A percentile compares a stretch with the other conserved stretches of the same genome.
Evolutionary conservation across 2,888 invertebrate species (phyloP).

Genomic region (Acrobeloides nanus): DNA sequence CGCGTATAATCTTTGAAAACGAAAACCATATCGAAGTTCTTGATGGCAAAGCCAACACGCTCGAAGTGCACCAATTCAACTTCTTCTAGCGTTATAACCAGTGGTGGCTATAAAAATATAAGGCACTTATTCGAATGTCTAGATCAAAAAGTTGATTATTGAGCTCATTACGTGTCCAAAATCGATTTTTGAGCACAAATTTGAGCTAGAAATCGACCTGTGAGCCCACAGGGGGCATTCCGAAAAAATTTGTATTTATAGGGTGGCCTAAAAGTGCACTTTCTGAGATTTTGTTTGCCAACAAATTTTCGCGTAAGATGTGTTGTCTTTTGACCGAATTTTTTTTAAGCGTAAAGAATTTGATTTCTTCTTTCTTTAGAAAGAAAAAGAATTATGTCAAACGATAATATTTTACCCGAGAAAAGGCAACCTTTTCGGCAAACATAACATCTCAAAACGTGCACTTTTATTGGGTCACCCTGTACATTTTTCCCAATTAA

Average conservation of each 20-base stretch:
- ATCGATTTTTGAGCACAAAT: too few species aligned
- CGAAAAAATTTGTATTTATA: not conserved
- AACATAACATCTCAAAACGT: too few species aligned
- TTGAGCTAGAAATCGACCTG: too few species aligned
- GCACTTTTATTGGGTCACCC: not conserved
- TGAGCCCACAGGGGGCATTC: too few species aligned
- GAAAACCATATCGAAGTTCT: constrained; percentile 99
- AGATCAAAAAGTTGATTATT: not conserved
- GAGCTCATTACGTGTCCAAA: too few species aligned
- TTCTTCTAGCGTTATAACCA: constrained; percentile 93
- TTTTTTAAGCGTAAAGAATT: too few species aligned
- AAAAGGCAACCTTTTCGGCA: too few species aligned
- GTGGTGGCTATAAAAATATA: constrained; percentile 73
- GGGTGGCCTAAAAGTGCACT: not conserved
- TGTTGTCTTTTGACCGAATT: too few species aligned
- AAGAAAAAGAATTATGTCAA: too few species aligned
- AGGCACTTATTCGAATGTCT: not conserved
- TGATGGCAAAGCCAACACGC: constrained; percentile 91
- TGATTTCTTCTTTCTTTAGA: too few species aligned
- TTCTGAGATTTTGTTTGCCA: not conserved
- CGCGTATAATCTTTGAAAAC: constrained; percentile 94
- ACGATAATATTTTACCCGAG: too few species aligned
- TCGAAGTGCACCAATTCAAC: constrained; percentile 97
- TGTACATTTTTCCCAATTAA: not conserved
- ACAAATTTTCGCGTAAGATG: too few species aligned